These are phyloP conservation scores for Calypte anna DNA, from an alignment of 2,113 vertebrate genomes.

Conservation along the genomic window DNA sequence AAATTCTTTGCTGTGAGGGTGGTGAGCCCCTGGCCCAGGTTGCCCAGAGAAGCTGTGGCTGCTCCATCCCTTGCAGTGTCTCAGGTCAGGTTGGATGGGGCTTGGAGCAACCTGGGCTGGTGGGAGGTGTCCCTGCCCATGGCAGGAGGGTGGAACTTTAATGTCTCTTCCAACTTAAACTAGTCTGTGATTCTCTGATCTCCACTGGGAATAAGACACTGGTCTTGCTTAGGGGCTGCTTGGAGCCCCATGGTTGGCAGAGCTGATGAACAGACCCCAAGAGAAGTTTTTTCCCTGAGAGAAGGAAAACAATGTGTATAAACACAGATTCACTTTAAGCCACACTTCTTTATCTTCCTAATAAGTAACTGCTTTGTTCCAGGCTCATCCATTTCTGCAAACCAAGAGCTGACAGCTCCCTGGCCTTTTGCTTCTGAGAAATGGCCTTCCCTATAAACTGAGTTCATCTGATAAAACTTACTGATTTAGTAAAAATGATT, in stretches of 20 bases:
- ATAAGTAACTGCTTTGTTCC: fast-evolving
- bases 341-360: neutral
- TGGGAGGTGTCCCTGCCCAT: too few species aligned
- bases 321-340: neutral
- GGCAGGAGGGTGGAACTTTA: too few species aligned
- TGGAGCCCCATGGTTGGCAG: too few species aligned
- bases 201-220: neutral
- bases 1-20: too few species aligned
- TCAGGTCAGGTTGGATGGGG: too few species aligned
- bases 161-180: too few species aligned
- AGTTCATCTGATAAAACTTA: fast-evolving
- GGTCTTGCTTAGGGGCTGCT: neutral
- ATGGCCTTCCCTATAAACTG: neutral
- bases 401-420: neutral
- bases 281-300: neutral
- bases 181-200: too few species aligned
- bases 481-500: neutral
- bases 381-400: neutral
- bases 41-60: too few species aligned
- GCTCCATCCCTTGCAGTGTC: too few species aligned
- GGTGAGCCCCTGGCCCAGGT: too few species aligned
- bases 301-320: fast-evolving
- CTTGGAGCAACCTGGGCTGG: too few species aligned
- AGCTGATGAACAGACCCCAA: neutral
- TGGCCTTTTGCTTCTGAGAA: neutral